These are phyloP conservation scores for Urocitellus parryii DNA, from an alignment of 2,113 vertebrate species.

Conservation along the genomic window DNA sequence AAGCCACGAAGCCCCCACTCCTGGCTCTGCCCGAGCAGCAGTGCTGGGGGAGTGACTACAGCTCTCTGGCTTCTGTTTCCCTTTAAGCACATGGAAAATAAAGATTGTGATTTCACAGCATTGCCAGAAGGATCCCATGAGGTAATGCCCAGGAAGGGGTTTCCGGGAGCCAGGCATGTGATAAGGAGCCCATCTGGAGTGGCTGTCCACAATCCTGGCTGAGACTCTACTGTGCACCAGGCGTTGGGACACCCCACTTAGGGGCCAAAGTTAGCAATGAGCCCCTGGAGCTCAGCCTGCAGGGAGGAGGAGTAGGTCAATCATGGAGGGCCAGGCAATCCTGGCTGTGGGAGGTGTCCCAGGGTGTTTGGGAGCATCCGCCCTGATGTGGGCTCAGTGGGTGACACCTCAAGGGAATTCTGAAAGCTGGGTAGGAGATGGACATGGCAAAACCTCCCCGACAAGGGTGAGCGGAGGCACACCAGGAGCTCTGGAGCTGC, in stretches of 20 bases:
- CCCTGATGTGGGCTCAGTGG: no score
- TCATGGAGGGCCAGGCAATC: neutral
- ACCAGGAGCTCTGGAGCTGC: neutral
- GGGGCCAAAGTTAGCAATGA: neutral
- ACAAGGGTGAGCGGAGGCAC: no score
- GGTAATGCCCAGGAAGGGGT: neutral
- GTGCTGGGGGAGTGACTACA: no score
- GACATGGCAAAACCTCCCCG: no score
- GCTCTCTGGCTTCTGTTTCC: neutral
- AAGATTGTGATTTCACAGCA: neutral
- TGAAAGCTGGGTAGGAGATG: no score
- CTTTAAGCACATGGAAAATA: neutral
- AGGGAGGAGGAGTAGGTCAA: neutral
- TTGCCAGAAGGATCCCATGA: neutral
- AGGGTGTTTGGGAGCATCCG: neutral
- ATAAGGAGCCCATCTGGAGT: neutral
- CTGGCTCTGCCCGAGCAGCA: neutral
- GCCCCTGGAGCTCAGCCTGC: neutral
- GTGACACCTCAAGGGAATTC: neutral
- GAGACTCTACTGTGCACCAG: neutral
- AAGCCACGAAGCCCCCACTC: fast-evolving
- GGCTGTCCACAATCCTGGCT: neutral
- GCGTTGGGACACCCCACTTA: neutral
- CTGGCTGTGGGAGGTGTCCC: neutral
- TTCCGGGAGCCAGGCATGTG: fast-evolving